These are phyloP conservation scores for Fukomys damarensis DNA, from an alignment of 2,113 vertebrate genomes.

Conservation along the genomic window DNA sequence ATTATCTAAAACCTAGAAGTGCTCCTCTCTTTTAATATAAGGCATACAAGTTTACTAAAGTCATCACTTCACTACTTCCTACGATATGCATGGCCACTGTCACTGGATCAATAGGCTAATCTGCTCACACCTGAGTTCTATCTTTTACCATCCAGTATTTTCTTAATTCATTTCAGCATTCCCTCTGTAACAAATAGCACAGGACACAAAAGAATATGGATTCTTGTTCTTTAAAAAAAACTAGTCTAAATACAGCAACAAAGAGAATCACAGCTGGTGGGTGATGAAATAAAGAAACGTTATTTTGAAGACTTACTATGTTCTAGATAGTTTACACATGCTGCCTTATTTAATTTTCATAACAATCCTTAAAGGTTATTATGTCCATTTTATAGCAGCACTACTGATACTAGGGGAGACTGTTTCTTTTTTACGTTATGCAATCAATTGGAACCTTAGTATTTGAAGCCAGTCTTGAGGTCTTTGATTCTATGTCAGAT, in stretches of 20 bases:
- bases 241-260: neutral
- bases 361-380: neutral
- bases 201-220: neutral
- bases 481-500: neutral
- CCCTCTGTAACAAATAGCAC: neutral
- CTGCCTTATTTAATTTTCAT: constrained; percentile 7
- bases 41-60: neutral
- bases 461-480: neutral
- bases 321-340: neutral
- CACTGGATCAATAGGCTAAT: neutral
- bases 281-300: neutral
- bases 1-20: neutral
- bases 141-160: neutral
- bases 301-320: neutral
- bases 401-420: neutral
- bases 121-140: neutral
- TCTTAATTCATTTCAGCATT: constrained; percentile 5
- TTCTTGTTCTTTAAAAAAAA: neutral
- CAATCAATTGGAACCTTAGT: neutral
- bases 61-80: neutral
- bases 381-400: neutral
- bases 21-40: neutral
- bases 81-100: neutral
- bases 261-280: neutral
- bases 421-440: neutral